Evolutionary conservation across 2,113 vertebrate genomes (phyloP).

Genomic region (Noturus placidus): DNA sequence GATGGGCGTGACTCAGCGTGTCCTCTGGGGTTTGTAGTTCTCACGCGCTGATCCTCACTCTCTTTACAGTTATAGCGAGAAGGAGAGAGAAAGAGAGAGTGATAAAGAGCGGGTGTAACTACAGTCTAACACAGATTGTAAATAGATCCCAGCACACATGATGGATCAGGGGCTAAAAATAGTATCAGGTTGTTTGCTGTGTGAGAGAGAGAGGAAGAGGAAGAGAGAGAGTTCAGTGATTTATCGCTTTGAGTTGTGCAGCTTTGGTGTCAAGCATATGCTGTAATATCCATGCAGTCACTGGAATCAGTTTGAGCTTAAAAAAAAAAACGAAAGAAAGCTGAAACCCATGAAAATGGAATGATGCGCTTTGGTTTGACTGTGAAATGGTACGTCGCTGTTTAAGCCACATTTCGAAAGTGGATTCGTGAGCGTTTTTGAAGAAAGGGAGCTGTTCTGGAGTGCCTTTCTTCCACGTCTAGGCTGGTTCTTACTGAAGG

Average conservation of each 20-base stretch:
- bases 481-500: not conserved
- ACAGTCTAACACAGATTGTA: constrained; percentile 30
- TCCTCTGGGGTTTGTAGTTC: constrained; percentile 27
- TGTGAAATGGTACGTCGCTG: constrained; percentile 1
- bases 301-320: not conserved
- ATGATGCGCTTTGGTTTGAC: not conserved
- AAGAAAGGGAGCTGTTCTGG: not conserved
- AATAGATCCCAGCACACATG: constrained; percentile 31
- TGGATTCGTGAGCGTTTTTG: not conserved
- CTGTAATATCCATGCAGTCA: constrained; percentile 5
- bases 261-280: not conserved
- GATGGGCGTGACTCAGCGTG: constrained; percentile 2
- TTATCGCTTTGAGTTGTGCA: constrained; percentile 8
- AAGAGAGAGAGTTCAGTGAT: not conserved
- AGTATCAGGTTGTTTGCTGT: constrained; percentile 22
- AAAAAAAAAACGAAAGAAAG: not conserved
- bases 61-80: not conserved
- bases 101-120: not conserved
- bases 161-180: constrained; percentile 33
- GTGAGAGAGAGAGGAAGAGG: not conserved
- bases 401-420: constrained; percentile 1
- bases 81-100: not conserved
- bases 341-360: not conserved
- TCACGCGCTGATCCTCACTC: constrained; percentile 20
- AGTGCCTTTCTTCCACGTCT: constrained; percentile 20